Evolutionary conservation across 2,797 vertebrate species (phyloP).

Genomic region (Enteromius argenteus): DNA sequence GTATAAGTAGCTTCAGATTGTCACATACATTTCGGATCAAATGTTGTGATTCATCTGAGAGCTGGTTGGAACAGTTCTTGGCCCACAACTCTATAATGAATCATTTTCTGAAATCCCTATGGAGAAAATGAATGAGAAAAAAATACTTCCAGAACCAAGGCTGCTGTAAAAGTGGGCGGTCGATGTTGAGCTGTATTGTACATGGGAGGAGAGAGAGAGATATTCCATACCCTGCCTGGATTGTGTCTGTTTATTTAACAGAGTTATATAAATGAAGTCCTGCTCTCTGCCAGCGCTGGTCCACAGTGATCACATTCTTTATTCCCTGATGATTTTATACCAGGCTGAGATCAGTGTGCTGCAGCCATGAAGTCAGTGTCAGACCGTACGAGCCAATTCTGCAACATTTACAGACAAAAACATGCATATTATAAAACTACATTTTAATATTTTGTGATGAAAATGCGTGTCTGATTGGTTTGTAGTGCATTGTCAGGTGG

Average conservation of each 20-base stretch:
- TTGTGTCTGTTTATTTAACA: slow-evolving; percentile 53
- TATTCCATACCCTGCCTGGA: slow-evolving; percentile 37
- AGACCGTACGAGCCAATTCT: background rate
- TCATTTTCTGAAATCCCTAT: slow-evolving; percentile 31
- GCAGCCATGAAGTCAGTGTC: slow-evolving; percentile 7
- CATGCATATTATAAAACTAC: background rate
- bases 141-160: background rate
- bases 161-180: slow-evolving; percentile 22
- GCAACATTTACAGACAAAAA: background rate
- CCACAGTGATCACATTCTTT: slow-evolving; percentile 34
- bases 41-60: slow-evolving; percentile 22
- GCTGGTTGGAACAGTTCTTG: background rate
- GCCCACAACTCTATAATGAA: background rate
- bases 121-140: slow-evolving; percentile 14
- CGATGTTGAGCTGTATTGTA: slow-evolving; percentile 21
- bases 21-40: background rate
- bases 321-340: slow-evolving; percentile 18
- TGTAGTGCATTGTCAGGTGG: background rate
- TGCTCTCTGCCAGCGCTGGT: slow-evolving; percentile 17
- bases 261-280: slow-evolving; percentile 45
- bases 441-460: background rate
- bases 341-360: slow-evolving; percentile 11
- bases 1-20: background rate
- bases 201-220: background rate
- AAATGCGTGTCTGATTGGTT: background rate